Conservation (phyloP, 2,113 vertebrate species). For the Alligator mississippiensis region DNA sequence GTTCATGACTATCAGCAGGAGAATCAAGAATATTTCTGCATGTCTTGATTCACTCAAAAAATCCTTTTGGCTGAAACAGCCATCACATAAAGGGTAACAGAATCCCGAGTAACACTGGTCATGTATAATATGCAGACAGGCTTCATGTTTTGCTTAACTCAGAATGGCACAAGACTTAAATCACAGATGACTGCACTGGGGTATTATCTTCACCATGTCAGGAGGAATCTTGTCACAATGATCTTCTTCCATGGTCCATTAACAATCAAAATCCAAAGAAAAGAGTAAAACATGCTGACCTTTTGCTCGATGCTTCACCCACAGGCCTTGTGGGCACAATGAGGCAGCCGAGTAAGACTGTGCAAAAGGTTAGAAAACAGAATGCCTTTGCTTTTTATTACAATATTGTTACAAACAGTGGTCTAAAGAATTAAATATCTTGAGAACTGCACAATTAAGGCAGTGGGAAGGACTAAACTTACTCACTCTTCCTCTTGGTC, state of each 20-base stretch:
- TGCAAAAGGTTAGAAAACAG: accelerated
- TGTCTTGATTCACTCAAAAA: neutral
- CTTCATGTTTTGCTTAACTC: neutral
- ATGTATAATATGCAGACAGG: accelerated
- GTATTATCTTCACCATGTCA: neutral
- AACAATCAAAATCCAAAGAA: neutral
- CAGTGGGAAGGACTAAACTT: neutral
- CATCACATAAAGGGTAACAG: neutral
- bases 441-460: neutral
- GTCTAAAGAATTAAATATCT: slow-evolving; percentile 4
- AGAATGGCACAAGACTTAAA: accelerated
- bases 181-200: accelerated
- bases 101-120: accelerated
- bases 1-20: neutral
- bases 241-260: neutral
- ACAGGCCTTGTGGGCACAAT: neutral
- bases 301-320: neutral
- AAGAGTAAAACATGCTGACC: neutral
- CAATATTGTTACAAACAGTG: slow-evolving; percentile 30
- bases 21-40: neutral
- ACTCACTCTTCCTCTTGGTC: neutral
- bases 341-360: neutral
- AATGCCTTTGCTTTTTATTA: neutral
- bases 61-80: neutral
- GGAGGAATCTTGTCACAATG: neutral